phyloP scores from a whole-genome alignment of 2,888 invertebrate species.

The Neoaliturus tenellus region DNA sequence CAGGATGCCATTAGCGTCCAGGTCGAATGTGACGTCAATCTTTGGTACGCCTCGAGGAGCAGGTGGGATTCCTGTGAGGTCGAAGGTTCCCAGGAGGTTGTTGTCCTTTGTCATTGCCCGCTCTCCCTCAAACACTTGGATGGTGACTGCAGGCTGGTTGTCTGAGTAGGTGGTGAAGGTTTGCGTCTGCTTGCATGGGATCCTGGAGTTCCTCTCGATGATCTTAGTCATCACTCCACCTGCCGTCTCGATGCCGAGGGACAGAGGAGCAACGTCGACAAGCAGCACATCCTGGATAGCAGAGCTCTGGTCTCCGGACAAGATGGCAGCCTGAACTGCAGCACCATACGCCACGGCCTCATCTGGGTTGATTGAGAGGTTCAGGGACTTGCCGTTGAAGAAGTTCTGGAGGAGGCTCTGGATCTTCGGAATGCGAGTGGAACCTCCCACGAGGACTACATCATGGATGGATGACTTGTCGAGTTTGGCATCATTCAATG shows the following conservation, averaged over 20 bases:
- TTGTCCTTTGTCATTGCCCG: constrained; percentile 94
- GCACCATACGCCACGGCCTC: constrained; percentile 90
- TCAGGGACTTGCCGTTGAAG: constrained; percentile 79
- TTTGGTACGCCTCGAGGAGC: constrained; percentile 88
- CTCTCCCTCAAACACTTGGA: constrained; percentile 90
- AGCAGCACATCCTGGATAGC: constrained; percentile 84
- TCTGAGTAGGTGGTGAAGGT: constrained; percentile 94
- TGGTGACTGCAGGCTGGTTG: constrained; percentile 93
- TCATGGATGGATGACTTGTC: constrained; percentile 86
- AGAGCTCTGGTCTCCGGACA: constrained; percentile 76
- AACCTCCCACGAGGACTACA: constrained; percentile 88
- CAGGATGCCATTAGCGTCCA: constrained; percentile 73
- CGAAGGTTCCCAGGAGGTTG: constrained; percentile 88
- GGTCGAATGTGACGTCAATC: constrained; percentile 88
- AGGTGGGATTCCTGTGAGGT: constrained; percentile 84
- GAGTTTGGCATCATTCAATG: constrained; percentile 85
- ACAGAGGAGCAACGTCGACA: constrained; percentile 81
- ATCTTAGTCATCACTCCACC: constrained; percentile 83
- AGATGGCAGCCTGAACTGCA: constrained; percentile 87
- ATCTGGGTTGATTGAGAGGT: constrained; percentile 85
- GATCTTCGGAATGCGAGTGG: constrained; percentile 87
- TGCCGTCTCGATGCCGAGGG: constrained; percentile 86
- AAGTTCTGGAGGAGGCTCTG: constrained; percentile 84
- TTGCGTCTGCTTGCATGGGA: constrained; percentile 76
- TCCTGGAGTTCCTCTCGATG: constrained; percentile 72